These are phyloP conservation scores for Cricetomys ansorgei DNA, from an alignment of 2,113 vertebrate species.

Conservation along the genomic window DNA sequence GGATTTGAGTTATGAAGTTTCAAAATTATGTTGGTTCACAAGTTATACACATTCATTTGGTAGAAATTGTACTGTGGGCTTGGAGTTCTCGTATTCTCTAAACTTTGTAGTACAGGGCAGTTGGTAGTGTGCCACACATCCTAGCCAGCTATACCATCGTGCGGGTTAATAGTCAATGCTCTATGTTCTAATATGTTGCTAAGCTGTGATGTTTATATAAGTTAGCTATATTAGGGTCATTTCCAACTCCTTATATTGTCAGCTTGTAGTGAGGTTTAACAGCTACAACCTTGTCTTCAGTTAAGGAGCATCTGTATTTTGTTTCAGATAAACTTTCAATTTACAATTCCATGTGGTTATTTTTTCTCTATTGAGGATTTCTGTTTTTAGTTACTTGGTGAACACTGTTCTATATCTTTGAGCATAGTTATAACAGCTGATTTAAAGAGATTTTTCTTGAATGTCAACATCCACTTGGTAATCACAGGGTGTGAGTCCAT, in stretches of 20 bases:
- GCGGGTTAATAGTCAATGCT: neutral
- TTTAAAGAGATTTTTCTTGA: neutral
- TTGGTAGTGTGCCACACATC: too few species aligned
- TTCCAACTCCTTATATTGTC: neutral
- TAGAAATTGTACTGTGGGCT: neutral
- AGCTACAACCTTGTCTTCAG: neutral
- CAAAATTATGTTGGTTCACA: neutral
- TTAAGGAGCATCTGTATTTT: neutral
- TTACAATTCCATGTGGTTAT: neutral
- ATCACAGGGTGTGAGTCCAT: neutral
- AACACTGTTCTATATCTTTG: constrained; percentile 9
- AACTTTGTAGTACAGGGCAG: neutral
- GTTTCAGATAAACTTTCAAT: constrained; percentile 14
- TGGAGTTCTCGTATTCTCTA: neutral
- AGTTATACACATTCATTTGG: neutral
- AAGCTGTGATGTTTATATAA: neutral
- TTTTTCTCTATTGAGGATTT: neutral
- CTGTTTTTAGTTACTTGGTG: constrained; percentile 18
- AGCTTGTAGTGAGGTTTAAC: neutral
- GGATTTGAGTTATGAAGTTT: neutral
- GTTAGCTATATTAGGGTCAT: neutral
- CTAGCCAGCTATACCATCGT: neutral
- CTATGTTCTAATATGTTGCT: neutral
- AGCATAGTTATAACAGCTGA: neutral
- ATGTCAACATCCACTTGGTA: neutral